These are phyloP conservation scores for Tenthredo mesomela DNA, from an alignment of 2,888 invertebrate genomes.

Conservation along the genomic window DNA sequence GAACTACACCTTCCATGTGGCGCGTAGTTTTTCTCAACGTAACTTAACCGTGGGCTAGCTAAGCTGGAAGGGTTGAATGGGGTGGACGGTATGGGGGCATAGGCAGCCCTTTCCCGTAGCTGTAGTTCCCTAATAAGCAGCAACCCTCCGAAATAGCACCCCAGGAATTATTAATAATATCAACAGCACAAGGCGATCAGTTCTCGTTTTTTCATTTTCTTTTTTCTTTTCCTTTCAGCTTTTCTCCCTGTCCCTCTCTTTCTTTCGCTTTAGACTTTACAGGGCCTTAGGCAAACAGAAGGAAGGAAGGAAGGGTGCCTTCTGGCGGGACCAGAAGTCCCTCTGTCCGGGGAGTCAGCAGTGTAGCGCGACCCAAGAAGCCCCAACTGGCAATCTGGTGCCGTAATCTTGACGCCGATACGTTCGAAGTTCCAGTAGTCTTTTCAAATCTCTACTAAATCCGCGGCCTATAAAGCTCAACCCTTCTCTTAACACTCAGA, in stretches of 20 bases:
- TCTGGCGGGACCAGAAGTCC: slow-evolving; percentile 50
- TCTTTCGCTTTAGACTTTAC: slow-evolving; percentile 36
- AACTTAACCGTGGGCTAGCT: slow-evolving; percentile 28
- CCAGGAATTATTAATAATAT: slow-evolving; percentile 51
- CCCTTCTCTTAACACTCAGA: not conserved
- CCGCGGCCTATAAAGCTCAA: slow-evolving; percentile 7
- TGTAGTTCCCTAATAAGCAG: slow-evolving; percentile 44
- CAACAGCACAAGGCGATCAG: slow-evolving; percentile 47
- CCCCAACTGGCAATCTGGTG: slow-evolving; percentile 51
- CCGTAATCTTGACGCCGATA: slow-evolving; percentile 49
- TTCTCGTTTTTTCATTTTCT: slow-evolving; percentile 49
- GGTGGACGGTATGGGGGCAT: not conserved
- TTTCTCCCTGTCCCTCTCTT: slow-evolving; percentile 50
- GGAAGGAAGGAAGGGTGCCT: slow-evolving; percentile 49
- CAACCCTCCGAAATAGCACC: slow-evolving; percentile 44
- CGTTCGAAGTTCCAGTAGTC: slow-evolving; percentile 42
- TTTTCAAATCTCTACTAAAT: slow-evolving; percentile 37
- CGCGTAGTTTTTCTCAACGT: slow-evolving; percentile 41
- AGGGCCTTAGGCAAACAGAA: slow-evolving; percentile 45
- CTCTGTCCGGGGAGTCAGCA: slow-evolving; percentile 48
- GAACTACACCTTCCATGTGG: slow-evolving; percentile 47
- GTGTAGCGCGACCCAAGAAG: slow-evolving; percentile 50
- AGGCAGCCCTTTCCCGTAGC: not conserved
- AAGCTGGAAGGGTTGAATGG: slow-evolving; percentile 47
- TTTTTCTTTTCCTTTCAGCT: slow-evolving; percentile 29